phyloP scores from a whole-genome alignment of 2,797 vertebrate genomes.

The Cuniculus paca region DNA sequence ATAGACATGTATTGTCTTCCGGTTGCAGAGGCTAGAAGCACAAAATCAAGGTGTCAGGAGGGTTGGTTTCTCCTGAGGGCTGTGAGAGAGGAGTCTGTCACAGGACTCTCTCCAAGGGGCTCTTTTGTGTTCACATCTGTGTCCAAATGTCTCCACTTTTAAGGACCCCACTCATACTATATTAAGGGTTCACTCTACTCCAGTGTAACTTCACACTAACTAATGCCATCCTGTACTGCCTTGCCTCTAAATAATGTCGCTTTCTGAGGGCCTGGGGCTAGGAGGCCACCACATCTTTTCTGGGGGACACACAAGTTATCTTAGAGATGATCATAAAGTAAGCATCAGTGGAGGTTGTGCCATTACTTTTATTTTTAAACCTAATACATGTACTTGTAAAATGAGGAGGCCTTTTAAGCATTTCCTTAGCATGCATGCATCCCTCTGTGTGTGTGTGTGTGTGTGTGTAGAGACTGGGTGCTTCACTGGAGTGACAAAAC shows the following conservation, averaged over 20 bases:
- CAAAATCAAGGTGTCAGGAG: not conserved
- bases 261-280: not conserved
- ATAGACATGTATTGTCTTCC: not conserved
- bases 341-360: not conserved
- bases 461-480: not conserved
- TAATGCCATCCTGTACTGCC: not conserved
- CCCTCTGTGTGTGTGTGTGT: not conserved
- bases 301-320: not conserved
- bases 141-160: not conserved
- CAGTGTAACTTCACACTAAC: not conserved
- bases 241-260: not conserved
- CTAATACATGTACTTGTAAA: too few species aligned
- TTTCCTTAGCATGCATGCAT: not conserved
- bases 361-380: not conserved
- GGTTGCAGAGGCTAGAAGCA: not conserved
- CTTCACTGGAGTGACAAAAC: not conserved
- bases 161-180: not conserved
- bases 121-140: fast-evolving
- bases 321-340: not conserved
- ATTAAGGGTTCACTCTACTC: not conserved
- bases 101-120: not conserved
- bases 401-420: not conserved
- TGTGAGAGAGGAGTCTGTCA: not conserved
- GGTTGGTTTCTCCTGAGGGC: not conserved
- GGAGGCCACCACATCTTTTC: not conserved